Conservation (phyloP, 1,140 invertebrate species). For the Gryon sp. region DNA sequence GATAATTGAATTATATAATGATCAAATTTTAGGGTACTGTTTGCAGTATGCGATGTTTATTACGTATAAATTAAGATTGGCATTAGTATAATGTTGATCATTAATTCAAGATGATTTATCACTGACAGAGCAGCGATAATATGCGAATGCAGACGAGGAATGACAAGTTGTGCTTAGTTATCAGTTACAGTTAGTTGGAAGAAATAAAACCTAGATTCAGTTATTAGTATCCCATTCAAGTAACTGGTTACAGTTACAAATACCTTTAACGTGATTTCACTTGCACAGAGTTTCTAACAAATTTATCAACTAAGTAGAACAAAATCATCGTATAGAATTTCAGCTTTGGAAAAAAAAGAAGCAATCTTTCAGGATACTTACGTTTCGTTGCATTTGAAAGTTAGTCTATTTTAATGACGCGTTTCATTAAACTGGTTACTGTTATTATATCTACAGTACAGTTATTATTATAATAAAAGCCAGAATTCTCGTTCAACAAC, state of each 20-base stretch:
- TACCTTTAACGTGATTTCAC: slow-evolving; percentile 33
- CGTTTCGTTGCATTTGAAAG: too few species aligned
- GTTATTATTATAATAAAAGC: too few species aligned
- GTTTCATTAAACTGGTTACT: too few species aligned
- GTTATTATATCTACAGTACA: too few species aligned
- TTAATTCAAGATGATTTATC: not conserved
- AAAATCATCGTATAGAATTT: slow-evolving; percentile 7
- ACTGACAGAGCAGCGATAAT: not conserved
- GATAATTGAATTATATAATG: too few species aligned
- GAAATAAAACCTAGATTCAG: slow-evolving; percentile 28
- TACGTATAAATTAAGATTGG: too few species aligned
- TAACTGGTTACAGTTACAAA: slow-evolving; percentile 41
- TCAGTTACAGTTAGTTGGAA: slow-evolving; percentile 45
- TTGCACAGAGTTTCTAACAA: slow-evolving; percentile 29
- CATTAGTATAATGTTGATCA: not conserved
- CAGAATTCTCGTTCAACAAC: too few species aligned
- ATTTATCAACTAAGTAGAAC: slow-evolving; percentile 1
- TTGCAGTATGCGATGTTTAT: too few species aligned
- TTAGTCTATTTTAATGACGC: too few species aligned
- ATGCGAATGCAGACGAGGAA: slow-evolving; percentile 12
- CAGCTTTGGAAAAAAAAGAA: too few species aligned
- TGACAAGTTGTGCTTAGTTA: slow-evolving; percentile 28
- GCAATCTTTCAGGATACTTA: too few species aligned
- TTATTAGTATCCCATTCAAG: slow-evolving; percentile 34
- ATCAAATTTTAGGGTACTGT: too few species aligned